phyloP scores from a whole-genome alignment of 2,888 invertebrate genomes.

The Amphipoea oculea region DNA sequence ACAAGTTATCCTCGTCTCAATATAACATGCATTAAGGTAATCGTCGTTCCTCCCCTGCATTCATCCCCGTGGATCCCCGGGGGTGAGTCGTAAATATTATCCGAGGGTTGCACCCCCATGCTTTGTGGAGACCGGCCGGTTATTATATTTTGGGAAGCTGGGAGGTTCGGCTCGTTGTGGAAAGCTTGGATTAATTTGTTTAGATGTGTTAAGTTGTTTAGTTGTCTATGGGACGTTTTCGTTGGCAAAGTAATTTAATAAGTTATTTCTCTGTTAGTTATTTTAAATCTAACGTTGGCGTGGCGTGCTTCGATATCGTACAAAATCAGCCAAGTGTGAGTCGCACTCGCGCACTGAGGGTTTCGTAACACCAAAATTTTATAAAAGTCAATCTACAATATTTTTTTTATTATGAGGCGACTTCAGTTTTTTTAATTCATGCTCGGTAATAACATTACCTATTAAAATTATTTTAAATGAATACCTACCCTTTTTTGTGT shows the following conservation, averaged over 20 bases:
- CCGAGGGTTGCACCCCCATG: conserved; percentile 57
- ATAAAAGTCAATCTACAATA: too few species aligned
- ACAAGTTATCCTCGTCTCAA: conserved; percentile 65
- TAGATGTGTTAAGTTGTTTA: conserved; percentile 15
- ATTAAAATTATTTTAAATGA: background rate
- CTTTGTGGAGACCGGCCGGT: conserved; percentile 43
- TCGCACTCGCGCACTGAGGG: too few species aligned
- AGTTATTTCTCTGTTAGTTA: too few species aligned
- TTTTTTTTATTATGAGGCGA: too few species aligned
- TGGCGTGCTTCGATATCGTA: too few species aligned
- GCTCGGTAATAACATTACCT: background rate
- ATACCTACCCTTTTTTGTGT: background rate
- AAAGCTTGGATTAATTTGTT: conserved; percentile 44
- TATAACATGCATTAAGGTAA: conserved; percentile 80
- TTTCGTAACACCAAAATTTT: too few species aligned
- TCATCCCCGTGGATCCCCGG: conserved; percentile 18
- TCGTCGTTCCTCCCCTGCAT: conserved; percentile 66
- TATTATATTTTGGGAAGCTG: conserved; percentile 54
- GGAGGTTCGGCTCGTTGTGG: conserved; percentile 24
- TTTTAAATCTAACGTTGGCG: too few species aligned
- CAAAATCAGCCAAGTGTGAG: too few species aligned
- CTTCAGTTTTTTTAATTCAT: background rate
- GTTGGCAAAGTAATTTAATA: background rate
- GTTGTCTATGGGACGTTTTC: background rate
- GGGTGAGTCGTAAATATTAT: conserved; percentile 56